These are phyloP conservation scores for Muntiacus muntjak DNA, from an alignment of 2,113 vertebrate genomes.

Conservation along the genomic window DNA sequence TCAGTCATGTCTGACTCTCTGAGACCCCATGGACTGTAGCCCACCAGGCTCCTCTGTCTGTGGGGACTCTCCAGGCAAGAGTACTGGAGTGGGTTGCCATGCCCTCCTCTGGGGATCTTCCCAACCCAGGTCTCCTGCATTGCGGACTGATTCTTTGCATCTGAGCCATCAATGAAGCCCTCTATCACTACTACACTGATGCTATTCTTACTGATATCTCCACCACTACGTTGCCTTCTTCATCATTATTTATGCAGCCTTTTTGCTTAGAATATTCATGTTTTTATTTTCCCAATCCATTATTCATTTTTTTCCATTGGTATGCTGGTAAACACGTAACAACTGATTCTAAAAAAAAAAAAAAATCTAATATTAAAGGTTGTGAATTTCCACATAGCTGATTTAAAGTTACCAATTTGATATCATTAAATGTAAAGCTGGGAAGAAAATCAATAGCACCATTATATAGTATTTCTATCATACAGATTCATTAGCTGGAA, in stretches of 20 bases:
- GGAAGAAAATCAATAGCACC: neutral
- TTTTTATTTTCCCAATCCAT: neutral
- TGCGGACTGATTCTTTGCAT: neutral
- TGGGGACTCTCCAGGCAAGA: neutral
- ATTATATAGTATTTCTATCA: neutral
- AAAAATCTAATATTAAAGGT: neutral
- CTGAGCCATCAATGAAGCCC: neutral
- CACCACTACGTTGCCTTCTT: neutral
- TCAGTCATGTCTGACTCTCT: neutral
- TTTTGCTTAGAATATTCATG: neutral
- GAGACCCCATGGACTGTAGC: neutral
- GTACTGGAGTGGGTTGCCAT: neutral
- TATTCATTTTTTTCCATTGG: neutral
- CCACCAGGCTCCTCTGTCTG: neutral
- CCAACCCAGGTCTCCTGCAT: accelerated
- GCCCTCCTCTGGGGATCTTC: neutral
- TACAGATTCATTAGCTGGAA: neutral
- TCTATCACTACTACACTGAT: neutral
- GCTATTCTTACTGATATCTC: neutral
- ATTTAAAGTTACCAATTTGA: neutral
- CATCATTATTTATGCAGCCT: neutral
- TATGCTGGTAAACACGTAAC: neutral
- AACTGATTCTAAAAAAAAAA: neutral
- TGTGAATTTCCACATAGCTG: neutral
- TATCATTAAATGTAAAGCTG: neutral